phyloP scores from a whole-genome alignment of 2,888 invertebrate genomes.

The Saturnia japonica region DNA sequence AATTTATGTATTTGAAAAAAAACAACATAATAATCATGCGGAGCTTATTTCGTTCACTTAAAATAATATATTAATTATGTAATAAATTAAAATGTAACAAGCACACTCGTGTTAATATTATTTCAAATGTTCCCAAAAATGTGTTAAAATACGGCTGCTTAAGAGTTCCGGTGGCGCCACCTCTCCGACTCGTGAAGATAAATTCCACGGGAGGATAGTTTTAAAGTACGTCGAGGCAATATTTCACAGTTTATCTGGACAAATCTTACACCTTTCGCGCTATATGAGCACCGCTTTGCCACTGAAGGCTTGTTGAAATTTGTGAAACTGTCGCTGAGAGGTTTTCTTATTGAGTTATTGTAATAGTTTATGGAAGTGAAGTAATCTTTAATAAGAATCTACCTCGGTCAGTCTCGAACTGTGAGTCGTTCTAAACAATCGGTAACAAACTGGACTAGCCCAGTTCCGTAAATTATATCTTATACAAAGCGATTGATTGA shows the following conservation, averaged over 20 bases:
- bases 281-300: neutral
- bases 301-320: neutral
- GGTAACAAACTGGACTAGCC: too few relatives aligned
- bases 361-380: neutral
- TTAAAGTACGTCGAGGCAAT: conserved; percentile 19
- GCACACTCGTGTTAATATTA: neutral
- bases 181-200: neutral
- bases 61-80: neutral
- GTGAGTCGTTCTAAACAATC: too few relatives aligned
- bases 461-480: too few relatives aligned
- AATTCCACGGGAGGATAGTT: conserved; percentile 18
- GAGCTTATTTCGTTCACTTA: too few relatives aligned
- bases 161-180: too few relatives aligned
- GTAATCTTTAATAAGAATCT: too few relatives aligned
- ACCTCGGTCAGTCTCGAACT: too few relatives aligned
- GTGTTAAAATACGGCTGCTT: neutral
- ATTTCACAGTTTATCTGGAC: conserved; percentile 25
- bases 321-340: neutral
- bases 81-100: neutral
- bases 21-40: too few relatives aligned
- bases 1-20: too few relatives aligned
- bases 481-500: too few relatives aligned
- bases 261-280: conserved; percentile 1
- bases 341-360: neutral
- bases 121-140: neutral